Percentiles rank a stretch among this genome's conserved stretches.
These are phyloP conservation scores for Epinephelus moara DNA, from an alignment of 2,113 vertebrate genomes.

Conservation along the genomic window DNA sequence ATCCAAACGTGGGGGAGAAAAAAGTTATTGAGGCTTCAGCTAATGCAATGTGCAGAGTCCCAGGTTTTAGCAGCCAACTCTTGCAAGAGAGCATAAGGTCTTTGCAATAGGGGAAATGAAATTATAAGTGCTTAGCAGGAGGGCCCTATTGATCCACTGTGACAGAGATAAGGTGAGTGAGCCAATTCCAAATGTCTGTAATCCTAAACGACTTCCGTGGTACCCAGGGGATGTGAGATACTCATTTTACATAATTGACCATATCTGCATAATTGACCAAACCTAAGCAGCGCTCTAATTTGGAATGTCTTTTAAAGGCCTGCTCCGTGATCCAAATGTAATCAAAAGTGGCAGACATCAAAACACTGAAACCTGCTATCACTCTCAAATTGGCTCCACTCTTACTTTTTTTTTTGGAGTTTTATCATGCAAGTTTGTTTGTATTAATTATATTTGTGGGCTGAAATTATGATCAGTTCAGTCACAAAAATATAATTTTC, in stretches of 20 bases:
- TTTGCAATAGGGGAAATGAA: constrained; percentile 48
- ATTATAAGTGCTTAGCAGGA: constrained; percentile 63
- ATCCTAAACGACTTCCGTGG: constrained; percentile 54
- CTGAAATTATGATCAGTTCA: background rate
- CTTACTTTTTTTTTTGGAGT: background rate
- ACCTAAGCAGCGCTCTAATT: constrained; percentile 9
- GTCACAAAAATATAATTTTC: background rate
- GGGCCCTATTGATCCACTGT: constrained; percentile 65
- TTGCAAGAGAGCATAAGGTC: constrained; percentile 23
- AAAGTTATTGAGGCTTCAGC: background rate
- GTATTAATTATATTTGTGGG: background rate
- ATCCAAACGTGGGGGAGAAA: background rate
- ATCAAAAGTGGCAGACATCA: background rate
- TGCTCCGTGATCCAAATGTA: constrained; percentile 4
- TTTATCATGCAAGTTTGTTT: background rate
- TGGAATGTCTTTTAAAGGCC: constrained; percentile 17
- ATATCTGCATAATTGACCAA: constrained; percentile 29
- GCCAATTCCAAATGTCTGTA: constrained; percentile 52
- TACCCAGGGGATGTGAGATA: constrained; percentile 28
- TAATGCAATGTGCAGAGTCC: constrained; percentile 1
- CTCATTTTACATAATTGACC: constrained; percentile 41
- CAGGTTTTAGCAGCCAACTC: constrained; percentile 8
- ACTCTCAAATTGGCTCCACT: background rate
- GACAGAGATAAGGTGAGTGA: constrained; percentile 58
- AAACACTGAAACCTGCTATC: background rate